phyloP scores from a whole-genome alignment of 2,797 vertebrate species.

The Enteromius argenteus region DNA sequence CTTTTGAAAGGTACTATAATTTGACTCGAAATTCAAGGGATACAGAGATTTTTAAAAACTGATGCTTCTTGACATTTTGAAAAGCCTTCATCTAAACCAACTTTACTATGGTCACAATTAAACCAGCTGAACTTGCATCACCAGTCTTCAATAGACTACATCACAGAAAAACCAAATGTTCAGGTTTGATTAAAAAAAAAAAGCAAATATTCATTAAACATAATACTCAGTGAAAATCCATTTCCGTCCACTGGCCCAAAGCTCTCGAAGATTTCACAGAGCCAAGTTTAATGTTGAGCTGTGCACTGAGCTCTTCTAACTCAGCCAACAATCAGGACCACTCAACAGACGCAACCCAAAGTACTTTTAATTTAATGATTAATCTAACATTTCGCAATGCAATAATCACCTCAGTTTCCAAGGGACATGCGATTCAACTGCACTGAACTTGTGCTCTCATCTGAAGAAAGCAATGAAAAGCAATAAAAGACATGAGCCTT shows the following conservation, averaged over 20 bases:
- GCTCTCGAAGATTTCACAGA: background rate
- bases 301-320: background rate
- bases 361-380: background rate
- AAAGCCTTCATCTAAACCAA: background rate
- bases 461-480: constrained; percentile 80
- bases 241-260: background rate
- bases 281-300: background rate
- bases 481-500: constrained; percentile 77
- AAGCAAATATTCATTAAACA: background rate
- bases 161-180: background rate
- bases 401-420: constrained; percentile 72
- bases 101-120: background rate
- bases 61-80: background rate
- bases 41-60: background rate
- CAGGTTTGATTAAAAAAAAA: constrained; percentile 1
- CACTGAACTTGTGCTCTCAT: constrained; percentile 69
- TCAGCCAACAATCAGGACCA: constrained; percentile 9
- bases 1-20: background rate
- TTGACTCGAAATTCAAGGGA: background rate
- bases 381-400: constrained; percentile 54
- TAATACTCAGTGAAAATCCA: background rate
- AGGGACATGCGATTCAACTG: constrained; percentile 67
- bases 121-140: background rate
- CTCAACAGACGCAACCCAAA: background rate
- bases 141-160: background rate